A percentile compares a stretch with the other conserved stretches of the same genome.
These are phyloP conservation scores for Varroa destructor DNA, from an alignment of 1,140 invertebrate genomes.

Conservation along the genomic window DNA sequence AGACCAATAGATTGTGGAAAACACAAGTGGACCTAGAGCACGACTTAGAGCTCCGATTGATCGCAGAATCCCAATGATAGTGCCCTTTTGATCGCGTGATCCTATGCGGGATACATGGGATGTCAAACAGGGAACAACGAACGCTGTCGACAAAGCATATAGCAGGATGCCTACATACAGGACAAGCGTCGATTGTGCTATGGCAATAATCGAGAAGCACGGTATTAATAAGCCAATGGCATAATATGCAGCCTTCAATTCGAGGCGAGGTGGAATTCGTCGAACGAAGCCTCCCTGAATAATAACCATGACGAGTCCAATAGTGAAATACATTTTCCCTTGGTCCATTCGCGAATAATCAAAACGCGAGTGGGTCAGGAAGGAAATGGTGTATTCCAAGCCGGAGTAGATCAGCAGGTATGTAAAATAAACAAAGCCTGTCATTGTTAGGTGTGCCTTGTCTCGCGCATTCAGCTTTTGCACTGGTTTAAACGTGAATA, in stretches of 20 bases:
- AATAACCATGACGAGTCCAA: conserved; percentile 80
- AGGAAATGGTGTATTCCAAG: conserved; percentile 92
- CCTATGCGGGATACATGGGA: conserved; percentile 72
- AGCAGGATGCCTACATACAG: conserved; percentile 69
- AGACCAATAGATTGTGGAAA: conserved; percentile 44
- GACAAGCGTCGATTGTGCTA: conserved; percentile 47
- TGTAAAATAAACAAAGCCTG: conserved; percentile 79
- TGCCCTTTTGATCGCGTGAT: conserved; percentile 68
- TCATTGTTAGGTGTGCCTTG: conserved; percentile 48
- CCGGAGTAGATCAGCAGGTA: conserved; percentile 95
- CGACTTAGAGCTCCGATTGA: conserved; percentile 82
- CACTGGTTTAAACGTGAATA: conserved; percentile 50
- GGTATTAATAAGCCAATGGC: conserved; percentile 62
- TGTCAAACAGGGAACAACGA: conserved; percentile 84
- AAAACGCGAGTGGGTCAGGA: conserved; percentile 85
- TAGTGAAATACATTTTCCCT: conserved; percentile 90
- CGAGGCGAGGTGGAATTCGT: conserved; percentile 49
- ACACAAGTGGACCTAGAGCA: conserved; percentile 76
- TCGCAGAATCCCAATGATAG: conserved; percentile 78
- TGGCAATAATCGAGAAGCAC: conserved; percentile 70
- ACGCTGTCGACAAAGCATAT: conserved; percentile 78
- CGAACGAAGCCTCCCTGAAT: conserved; percentile 81
- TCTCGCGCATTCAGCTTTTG: conserved; percentile 39
- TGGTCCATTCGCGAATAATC: conserved; percentile 81
- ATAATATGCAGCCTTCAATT: conserved; percentile 40